Conservation (phyloP, 2,113 vertebrate species). For the Poicephalus gulielmi region DNA sequence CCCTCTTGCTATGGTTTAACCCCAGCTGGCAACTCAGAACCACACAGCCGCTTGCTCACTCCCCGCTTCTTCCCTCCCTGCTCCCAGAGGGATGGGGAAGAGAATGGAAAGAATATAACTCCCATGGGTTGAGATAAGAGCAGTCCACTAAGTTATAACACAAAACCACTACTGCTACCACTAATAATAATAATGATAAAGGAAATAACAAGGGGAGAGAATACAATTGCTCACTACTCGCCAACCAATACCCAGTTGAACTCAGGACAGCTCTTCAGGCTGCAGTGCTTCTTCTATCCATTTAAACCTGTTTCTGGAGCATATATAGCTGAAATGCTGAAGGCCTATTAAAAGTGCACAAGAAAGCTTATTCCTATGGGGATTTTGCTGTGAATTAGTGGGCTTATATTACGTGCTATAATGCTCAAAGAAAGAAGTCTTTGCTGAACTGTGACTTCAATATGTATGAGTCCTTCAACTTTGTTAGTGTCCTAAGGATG, state of each 20-base stretch:
- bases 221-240: not conserved
- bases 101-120: not conserved
- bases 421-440: not conserved
- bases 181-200: not conserved
- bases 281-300: not conserved
- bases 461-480: not conserved
- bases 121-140: not conserved
- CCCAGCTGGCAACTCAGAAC: not conserved
- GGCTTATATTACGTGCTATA: not conserved
- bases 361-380: not conserved
- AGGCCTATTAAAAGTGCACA: not conserved
- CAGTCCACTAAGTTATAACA: not conserved
- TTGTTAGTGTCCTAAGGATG: not conserved
- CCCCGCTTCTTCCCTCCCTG: not conserved
- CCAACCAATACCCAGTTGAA: not conserved
- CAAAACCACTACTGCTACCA: not conserved
- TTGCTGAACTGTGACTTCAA: not conserved
- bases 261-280: not conserved
- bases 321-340: not conserved
- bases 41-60: not conserved
- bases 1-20: not conserved
- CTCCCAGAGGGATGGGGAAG: not conserved
- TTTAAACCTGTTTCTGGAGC: not conserved
- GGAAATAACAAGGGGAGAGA: not conserved
- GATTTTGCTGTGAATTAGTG: not conserved